These are phyloP conservation scores for Dryas iulia DNA, from an alignment of 1,140 invertebrate species.

Conservation along the genomic window DNA sequence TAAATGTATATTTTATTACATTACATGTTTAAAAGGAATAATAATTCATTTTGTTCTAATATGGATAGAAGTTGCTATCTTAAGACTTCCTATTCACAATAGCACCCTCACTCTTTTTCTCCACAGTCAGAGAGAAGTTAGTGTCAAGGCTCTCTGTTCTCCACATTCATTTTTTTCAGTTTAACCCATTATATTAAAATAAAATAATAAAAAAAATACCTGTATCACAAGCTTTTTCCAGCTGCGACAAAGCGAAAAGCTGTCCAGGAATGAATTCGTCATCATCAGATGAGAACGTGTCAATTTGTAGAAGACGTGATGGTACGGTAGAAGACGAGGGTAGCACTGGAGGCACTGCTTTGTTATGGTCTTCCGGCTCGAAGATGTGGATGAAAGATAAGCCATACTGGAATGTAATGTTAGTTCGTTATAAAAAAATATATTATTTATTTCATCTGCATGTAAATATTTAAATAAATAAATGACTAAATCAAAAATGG, in stretches of 20 bases:
- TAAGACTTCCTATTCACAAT: too few species aligned
- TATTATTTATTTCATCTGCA: too few species aligned
- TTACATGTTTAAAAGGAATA: too few species aligned
- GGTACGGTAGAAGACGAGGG: constrained; percentile 68
- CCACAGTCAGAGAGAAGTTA: too few species aligned
- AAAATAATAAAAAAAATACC: not conserved
- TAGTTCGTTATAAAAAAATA: not conserved
- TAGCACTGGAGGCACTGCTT: constrained; percentile 41
- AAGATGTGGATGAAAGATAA: constrained; percentile 89
- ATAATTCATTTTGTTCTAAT: too few species aligned
- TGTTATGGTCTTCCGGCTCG: constrained; percentile 54
- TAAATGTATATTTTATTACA: too few species aligned
- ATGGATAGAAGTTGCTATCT: too few species aligned
- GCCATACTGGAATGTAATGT: constrained; percentile 84
- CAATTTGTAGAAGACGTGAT: constrained; percentile 75
- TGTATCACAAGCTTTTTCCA: not conserved
- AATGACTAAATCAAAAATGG: too few species aligned
- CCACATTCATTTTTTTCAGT: too few species aligned
- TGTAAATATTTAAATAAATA: too few species aligned
- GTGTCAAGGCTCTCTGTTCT: too few species aligned
- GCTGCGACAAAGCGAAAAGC: constrained; percentile 52
- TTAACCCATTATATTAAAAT: not conserved
- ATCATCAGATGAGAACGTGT: constrained; percentile 80
- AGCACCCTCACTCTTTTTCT: too few species aligned
- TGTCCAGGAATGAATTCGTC: constrained; percentile 76